Evolutionary conservation across 2,888 invertebrate genomes (phyloP).

Genomic region (Microplitis manilae): DNA sequence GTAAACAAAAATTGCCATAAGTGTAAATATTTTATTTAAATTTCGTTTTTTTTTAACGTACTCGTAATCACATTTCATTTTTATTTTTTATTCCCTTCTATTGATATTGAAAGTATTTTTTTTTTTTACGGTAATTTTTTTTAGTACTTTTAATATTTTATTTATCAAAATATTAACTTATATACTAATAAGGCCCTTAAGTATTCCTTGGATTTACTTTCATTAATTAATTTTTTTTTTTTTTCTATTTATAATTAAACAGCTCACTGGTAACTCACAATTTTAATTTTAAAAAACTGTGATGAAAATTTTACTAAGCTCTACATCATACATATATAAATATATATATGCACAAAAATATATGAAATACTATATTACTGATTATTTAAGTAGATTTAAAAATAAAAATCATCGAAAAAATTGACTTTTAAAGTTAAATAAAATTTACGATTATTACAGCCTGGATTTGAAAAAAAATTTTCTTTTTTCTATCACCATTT

Average conservation of each 20-base stretch:
- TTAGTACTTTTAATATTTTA: slow-evolving; percentile 4
- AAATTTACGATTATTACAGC: background rate
- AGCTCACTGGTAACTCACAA: background rate
- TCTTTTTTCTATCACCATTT: background rate
- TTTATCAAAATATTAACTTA: slow-evolving; percentile 55
- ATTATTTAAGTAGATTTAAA: slow-evolving; percentile 1
- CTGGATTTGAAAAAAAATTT: background rate
- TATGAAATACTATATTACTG: background rate
- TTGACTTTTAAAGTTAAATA: background rate
- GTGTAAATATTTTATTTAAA: background rate
- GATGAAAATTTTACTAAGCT: background rate
- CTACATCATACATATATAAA: background rate
- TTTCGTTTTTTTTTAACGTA: background rate
- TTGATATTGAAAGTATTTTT: background rate
- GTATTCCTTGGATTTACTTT: slow-evolving; percentile 39
- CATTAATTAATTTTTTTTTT: background rate
- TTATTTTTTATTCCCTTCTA: no score
- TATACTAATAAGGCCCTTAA: slow-evolving; percentile 65
- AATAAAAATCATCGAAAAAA: background rate
- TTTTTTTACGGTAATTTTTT: background rate
- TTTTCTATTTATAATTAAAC: background rate
- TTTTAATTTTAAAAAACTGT: background rate
- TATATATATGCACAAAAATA: background rate
- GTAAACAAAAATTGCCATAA: slow-evolving; percentile 2
- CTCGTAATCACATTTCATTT: background rate